Evolutionary conservation across 37 sponge, comb jelly and placozoan genomes (phyloP).

Genomic region (Dysidea cf. avara): DNA sequence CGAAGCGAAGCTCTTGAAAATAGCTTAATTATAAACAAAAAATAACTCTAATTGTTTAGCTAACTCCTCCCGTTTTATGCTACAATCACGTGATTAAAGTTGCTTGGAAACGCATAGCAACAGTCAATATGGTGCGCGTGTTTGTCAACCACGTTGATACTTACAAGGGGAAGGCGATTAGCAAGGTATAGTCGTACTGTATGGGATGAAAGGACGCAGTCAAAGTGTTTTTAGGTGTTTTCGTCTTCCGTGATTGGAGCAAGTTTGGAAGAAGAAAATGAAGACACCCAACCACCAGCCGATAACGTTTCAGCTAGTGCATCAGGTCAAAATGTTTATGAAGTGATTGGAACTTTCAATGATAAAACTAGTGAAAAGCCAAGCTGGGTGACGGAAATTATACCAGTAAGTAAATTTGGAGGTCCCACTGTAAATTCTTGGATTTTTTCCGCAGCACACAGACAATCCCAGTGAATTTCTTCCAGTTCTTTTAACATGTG

Average conservation of each 20-base stretch:
- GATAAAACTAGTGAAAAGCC: conserved; percentile 49
- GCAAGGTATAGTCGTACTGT: conserved; percentile 48
- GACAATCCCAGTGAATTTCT: conserved; percentile 51
- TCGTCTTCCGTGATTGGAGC: conserved; percentile 58
- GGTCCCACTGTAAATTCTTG: too few species aligned
- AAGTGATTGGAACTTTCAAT: conserved; percentile 78
- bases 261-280: conserved; percentile 51
- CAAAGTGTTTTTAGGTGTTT: conserved; percentile 32
- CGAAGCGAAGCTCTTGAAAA: too few species aligned
- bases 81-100: conserved; percentile 2
- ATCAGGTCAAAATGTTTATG: conserved; percentile 32
- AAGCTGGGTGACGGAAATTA: conserved; percentile 55
- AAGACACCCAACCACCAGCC: conserved; percentile 13
- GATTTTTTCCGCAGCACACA: too few species aligned
- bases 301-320: background rate
- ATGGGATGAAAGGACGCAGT: background rate
- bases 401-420: conserved; percentile 17
- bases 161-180: conserved; percentile 62
- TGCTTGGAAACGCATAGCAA: background rate
- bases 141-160: conserved; percentile 83
- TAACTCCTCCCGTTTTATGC: too few species aligned
- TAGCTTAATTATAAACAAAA: too few species aligned
- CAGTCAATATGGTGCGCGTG: conserved; percentile 71
- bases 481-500: conserved; percentile 69
- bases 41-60: too few species aligned